Conservation (phyloP, 2,797 vertebrate genomes). For the Acanthurus leucopareius region DNA sequence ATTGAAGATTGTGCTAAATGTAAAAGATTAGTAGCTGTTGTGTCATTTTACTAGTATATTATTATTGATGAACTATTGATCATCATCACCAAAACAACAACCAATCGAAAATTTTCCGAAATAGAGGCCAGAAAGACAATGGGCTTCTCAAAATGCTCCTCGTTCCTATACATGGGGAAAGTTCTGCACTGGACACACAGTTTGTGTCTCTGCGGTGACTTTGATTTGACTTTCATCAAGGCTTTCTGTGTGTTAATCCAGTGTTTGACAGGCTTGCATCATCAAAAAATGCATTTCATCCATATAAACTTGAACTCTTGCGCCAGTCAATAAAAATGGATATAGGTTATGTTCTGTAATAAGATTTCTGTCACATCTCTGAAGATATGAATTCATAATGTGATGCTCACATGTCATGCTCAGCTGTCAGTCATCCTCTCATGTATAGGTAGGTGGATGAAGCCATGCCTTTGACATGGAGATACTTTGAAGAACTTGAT, state of each 20-base stretch:
- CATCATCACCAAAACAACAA: too few relatives aligned
- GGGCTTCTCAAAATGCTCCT: too few relatives aligned
- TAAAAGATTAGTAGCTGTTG: too few relatives aligned
- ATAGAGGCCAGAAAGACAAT: too few relatives aligned
- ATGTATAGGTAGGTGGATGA: background rate
- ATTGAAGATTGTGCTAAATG: too few relatives aligned
- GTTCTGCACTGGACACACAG: too few relatives aligned
- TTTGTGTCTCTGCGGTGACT: constrained; percentile 23
- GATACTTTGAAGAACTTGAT: constrained; percentile 8
- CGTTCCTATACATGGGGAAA: too few relatives aligned
- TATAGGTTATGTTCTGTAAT: constrained; percentile 8
- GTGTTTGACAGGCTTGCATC: constrained; percentile 44
- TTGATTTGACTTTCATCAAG: constrained; percentile 40
- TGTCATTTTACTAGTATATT: too few relatives aligned
- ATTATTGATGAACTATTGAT: too few relatives aligned
- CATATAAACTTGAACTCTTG: constrained; percentile 29
- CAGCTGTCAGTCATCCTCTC: constrained; percentile 38
- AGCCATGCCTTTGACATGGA: constrained; percentile 21
- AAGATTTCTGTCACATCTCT: constrained; percentile 38
- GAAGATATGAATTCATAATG: constrained; percentile 41
- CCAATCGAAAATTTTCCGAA: too few relatives aligned
- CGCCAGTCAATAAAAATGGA: constrained; percentile 36
- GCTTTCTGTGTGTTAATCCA: constrained; percentile 18
- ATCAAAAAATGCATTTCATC: constrained; percentile 44
- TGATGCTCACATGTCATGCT: constrained; percentile 9